Conservation (phyloP, 2,797 vertebrate species). For the Acanthurus leucopareius region DNA sequence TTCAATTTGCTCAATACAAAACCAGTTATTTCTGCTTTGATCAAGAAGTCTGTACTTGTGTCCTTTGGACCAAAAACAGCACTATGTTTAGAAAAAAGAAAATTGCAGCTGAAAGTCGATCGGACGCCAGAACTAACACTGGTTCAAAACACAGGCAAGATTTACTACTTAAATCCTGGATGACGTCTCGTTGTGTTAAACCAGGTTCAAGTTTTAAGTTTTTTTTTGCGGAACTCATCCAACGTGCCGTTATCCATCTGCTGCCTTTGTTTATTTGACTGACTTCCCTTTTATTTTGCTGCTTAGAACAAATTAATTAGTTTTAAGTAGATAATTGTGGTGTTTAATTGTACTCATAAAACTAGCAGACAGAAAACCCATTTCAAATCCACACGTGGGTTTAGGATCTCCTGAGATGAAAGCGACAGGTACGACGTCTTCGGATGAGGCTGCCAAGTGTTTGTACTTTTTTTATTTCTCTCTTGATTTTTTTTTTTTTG, state of each 20-base stretch:
- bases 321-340: slow-evolving; percentile 8
- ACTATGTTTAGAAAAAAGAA: neutral
- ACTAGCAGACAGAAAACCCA: neutral
- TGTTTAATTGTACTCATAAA: neutral
- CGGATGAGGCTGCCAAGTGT: neutral
- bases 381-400: slow-evolving; percentile 6
- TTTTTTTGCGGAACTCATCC: too few relatives aligned
- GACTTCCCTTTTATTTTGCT: neutral
- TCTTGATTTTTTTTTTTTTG: neutral
- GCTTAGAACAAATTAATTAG: neutral
- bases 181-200: neutral
- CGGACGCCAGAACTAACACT: neutral
- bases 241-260: neutral
- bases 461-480: too few relatives aligned
- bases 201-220: neutral
- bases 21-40: neutral
- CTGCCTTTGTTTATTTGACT: neutral
- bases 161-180: neutral
- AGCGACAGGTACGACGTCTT: slow-evolving; percentile 23
- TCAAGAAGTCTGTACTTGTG: neutral
- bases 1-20: neutral
- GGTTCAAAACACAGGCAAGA: too few relatives aligned
- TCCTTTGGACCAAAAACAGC: neutral
- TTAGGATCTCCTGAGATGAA: neutral
- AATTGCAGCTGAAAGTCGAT: neutral